A percentile compares a stretch with the other conserved stretches of the same genome.
Conservation (phyloP, 2,113 vertebrate species). For the Paramormyrops kingsleyae region DNA sequence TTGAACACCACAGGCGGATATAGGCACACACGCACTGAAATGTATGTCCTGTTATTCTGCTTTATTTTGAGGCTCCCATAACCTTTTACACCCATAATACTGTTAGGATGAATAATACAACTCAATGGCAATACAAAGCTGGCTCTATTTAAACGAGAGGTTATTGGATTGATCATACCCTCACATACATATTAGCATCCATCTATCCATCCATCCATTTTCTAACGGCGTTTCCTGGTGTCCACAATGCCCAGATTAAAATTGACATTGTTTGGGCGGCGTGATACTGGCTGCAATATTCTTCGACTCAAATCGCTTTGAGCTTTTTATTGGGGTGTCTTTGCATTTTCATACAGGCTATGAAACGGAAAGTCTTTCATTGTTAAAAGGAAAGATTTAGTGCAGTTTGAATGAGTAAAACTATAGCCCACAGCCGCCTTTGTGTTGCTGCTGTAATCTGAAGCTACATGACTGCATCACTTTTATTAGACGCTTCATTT, state of each 20-base stretch:
- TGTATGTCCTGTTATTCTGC: background rate
- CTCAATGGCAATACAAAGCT: background rate
- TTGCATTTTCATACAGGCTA: background rate
- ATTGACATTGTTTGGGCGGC: background rate
- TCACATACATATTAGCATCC: background rate
- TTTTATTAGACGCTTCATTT: background rate
- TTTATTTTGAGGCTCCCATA: background rate
- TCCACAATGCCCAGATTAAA: background rate
- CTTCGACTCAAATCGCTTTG: background rate
- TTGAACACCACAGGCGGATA: background rate
- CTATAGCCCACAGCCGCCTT: background rate
- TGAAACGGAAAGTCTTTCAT: background rate
- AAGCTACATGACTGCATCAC: background rate
- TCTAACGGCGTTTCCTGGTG: background rate
- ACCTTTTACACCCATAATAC: background rate
- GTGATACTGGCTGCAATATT: background rate
- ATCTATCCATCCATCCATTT: background rate
- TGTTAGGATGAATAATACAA: background rate
- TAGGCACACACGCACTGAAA: background rate
- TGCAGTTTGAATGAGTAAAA: background rate
- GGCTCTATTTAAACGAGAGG: background rate
- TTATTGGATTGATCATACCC: background rate
- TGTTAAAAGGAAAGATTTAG: background rate
- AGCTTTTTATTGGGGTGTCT: background rate
- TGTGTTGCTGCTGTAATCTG: background rate